Base-by-base conservation (phyloP, 2,888 invertebrate genomes). In the Sarcophaga variegata region DNA sequence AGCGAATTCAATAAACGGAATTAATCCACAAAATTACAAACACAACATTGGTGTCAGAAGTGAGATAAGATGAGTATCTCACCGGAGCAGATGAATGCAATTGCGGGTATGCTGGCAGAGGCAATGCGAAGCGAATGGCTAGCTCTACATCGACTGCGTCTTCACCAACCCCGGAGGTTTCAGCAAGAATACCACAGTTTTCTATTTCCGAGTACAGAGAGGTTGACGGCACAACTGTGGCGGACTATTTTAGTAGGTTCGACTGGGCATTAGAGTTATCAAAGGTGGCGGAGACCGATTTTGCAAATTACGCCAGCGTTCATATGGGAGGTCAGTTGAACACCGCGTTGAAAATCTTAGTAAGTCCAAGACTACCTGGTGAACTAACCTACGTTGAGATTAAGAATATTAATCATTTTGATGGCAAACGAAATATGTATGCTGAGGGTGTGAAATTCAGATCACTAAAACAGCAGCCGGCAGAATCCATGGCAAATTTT, bases 21-120 rank as follows among this genome's bases (percentile, higher is more conserved):
- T 27, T 4, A 27, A 27, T 27, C 3, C 4, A 27, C 27, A 27
- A 27, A 27, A 4, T 4, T 27, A 27, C 27, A 27, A 27, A 27
- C 4, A 27, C 27, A 27, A 27, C 25, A 25, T 22, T 22, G 22
- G 22, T 82, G 71, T 76, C 75, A 82, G 81, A 76, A 82, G 76
- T 76, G 69, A 63, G 81, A 54, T 64, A 71, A 63, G 47, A 82
- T 82, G 71, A 71, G 64, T 76, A 70, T 76, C 69, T 54, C 75
- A 69, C 80, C 64, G 22, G 72, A 74, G 22, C 70, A 82, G 62
- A 71, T 71, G 64, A 49, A 49, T 17, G 5, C 45, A 3, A 70
- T 66, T 64, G 47, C 64, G 14, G 64, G 25, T 10, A 59, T 67
- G 59, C 66, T 82, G 59, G 77, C 77, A 4, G 66, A 77, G 20